These are phyloP conservation scores for Hippocampus barbouri DNA, from an alignment of 2,113 vertebrate genomes.

Conservation along the genomic window DNA sequence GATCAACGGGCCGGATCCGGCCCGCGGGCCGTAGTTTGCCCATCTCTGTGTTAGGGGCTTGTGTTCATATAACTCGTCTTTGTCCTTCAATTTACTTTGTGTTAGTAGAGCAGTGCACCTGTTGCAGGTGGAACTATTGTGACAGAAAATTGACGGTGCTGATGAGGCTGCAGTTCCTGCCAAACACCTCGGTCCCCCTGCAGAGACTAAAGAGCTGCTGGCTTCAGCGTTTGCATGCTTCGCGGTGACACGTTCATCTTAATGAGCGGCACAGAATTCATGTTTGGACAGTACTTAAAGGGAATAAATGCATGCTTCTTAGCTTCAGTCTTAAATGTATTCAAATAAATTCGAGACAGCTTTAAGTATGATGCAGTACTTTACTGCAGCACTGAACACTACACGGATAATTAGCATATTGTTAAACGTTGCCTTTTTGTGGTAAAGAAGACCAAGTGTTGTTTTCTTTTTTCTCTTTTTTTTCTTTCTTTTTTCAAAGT, in stretches of 20 bases:
- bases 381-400: not conserved
- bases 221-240: constrained; percentile 10
- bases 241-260: not conserved
- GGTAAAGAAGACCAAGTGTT: not conserved
- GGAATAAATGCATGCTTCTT: not conserved
- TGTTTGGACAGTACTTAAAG: constrained; percentile 6
- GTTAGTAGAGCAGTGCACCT: not conserved
- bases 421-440: not conserved
- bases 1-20: too few species aligned
- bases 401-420: not conserved
- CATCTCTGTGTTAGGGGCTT: not conserved
- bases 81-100: constrained; percentile 9
- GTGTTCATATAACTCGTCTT: not conserved
- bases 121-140: constrained; percentile 23
- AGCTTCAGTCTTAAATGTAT: constrained; percentile 8
- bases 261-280: constrained; percentile 13
- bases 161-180: constrained; percentile 39
- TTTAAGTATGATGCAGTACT: not conserved
- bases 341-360: not conserved
- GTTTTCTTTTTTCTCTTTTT: not conserved
- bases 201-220: constrained; percentile 43
- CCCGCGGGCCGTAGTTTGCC: too few species aligned
- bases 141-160: constrained; percentile 30
- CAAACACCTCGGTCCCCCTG: constrained; percentile 35
- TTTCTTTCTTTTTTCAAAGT: not conserved